Evolutionary conservation across 2,888 invertebrate genomes (phyloP).

Genomic region (Arctia plantaginis): DNA sequence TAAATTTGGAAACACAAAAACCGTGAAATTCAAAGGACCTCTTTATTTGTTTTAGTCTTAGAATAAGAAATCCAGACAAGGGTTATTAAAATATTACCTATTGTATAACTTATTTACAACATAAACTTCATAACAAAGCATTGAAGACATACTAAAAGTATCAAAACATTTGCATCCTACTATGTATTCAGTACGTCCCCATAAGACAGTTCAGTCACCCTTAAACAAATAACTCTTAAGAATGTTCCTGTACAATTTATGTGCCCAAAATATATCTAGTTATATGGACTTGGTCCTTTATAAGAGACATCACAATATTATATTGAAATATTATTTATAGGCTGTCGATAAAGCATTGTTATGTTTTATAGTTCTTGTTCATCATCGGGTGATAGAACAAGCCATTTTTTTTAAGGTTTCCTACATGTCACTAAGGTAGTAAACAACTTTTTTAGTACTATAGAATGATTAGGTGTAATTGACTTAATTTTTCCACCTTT

Average conservation of each 20-base stretch:
- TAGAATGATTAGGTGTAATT: no score
- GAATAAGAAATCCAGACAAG: neutral
- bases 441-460: neutral
- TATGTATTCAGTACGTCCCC: constrained; percentile 35
- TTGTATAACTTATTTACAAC: neutral
- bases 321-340: constrained; percentile 78
- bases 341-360: constrained; percentile 37
- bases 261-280: constrained; percentile 68
- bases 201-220: constrained; percentile 64
- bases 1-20: no score
- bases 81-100: neutral
- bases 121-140: neutral
- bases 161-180: constrained; percentile 51
- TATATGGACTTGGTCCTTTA: constrained; percentile 68
- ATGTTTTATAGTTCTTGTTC: neutral
- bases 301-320: constrained; percentile 81
- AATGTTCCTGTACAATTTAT: constrained; percentile 68
- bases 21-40: neutral
- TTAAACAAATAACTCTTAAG: constrained; percentile 68
- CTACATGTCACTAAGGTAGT: neutral
- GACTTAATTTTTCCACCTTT: no score
- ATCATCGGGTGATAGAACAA: neutral
- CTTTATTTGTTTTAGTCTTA: neutral
- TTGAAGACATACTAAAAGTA: constrained; percentile 32
- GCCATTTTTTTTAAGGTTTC: neutral